These are phyloP conservation scores for Bugulina stolonifera DNA, from an alignment of 2,888 invertebrate genomes.

Conservation along the genomic window DNA sequence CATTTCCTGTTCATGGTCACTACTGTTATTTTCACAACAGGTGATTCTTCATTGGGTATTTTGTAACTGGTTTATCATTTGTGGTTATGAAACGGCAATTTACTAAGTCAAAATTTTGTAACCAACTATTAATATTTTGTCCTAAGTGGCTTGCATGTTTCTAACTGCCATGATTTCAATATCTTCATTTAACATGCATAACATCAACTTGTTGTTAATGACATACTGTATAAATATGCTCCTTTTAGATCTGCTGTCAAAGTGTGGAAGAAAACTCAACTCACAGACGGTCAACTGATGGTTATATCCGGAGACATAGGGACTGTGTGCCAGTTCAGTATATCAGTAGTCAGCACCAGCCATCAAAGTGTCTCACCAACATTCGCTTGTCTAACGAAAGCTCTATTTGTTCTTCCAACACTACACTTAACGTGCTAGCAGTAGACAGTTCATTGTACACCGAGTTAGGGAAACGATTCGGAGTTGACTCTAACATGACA, in stretches of 20 bases:
- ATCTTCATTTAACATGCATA: too few species aligned
- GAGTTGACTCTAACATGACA: not conserved
- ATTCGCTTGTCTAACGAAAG: not conserved
- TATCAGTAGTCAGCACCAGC: not conserved
- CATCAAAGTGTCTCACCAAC: not conserved
- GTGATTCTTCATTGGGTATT: too few species aligned
- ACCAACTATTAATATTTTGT: too few species aligned
- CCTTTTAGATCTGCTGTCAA: conserved; percentile 4
- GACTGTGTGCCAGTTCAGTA: not conserved
- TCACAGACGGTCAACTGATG: not conserved
- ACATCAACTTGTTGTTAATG: too few species aligned
- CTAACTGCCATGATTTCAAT: too few species aligned
- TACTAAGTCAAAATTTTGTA: too few species aligned
- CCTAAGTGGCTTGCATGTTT: too few species aligned
- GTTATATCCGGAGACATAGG: not conserved
- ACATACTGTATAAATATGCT: too few species aligned
- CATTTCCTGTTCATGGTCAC: too few species aligned
- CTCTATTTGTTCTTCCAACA: not conserved
- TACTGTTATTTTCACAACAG: too few species aligned
- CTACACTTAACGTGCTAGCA: not conserved
- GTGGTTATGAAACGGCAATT: too few species aligned
- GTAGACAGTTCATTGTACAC: conserved; percentile 2
- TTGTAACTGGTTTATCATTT: too few species aligned
- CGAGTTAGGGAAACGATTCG: not conserved
- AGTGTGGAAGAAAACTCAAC: not conserved